Percentiles rank a stretch among this genome's conserved stretches.
These are phyloP conservation scores for Loris lydekkerianus DNA, from an alignment of 2,797 vertebrate genomes.

Conservation along the genomic window DNA sequence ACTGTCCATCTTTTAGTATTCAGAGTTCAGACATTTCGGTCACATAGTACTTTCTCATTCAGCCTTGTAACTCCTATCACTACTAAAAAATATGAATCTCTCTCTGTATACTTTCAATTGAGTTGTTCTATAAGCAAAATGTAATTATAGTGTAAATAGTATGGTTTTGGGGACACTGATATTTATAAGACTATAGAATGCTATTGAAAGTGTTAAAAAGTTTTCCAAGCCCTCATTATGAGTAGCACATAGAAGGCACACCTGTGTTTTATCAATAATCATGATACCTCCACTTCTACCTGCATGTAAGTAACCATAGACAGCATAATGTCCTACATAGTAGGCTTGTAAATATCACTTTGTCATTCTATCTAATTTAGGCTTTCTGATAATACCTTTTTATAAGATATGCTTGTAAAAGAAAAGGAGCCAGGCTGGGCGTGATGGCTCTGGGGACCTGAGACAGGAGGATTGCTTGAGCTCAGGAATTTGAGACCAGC, in stretches of 20 bases:
- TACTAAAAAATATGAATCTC: not conserved
- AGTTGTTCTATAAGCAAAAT: not conserved
- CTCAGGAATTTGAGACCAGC: too few relatives aligned
- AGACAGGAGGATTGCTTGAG: too few relatives aligned
- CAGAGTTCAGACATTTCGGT: not conserved
- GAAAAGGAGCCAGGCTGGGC: not conserved
- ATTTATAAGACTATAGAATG: not conserved
- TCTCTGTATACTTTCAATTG: not conserved
- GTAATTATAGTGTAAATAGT: not conserved
- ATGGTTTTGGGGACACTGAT: not conserved
- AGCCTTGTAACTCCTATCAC: not conserved
- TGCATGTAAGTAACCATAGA: not conserved
- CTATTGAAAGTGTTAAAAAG: not conserved
- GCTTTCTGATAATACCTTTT: not conserved
- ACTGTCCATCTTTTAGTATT: not conserved
- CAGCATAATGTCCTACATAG: not conserved
- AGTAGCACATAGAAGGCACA: not conserved
- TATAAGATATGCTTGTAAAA: conserved; percentile 5
- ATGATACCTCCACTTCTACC: not conserved
- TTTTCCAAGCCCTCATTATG: not conserved
- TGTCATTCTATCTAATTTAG: not conserved
- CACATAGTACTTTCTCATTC: not conserved
- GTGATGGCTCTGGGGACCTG: too few relatives aligned
- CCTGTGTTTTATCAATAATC: not conserved
- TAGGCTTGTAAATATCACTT: not conserved